phyloP scores from a whole-genome alignment of 1,140 invertebrate genomes.

The Aphelenchoides besseyi region DNA sequence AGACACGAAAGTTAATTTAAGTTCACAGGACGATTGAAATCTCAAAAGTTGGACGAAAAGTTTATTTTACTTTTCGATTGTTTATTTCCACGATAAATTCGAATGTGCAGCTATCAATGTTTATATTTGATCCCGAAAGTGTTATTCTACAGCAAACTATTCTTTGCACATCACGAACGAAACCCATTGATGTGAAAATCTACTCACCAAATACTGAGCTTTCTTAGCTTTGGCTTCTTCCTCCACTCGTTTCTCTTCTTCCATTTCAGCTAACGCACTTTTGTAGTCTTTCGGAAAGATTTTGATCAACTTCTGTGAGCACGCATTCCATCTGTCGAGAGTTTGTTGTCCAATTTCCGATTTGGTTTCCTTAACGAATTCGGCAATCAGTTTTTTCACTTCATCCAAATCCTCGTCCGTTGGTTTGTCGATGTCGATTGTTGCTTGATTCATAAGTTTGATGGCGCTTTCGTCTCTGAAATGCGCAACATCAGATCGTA shows the following conservation, averaged over 20 bases:
- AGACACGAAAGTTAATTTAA: too few species aligned
- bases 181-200: slow-evolving; percentile 16
- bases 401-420: slow-evolving; percentile 74
- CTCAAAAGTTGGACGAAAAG: too few species aligned
- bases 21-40: too few species aligned
- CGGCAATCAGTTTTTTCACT: slow-evolving; percentile 76
- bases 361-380: slow-evolving; percentile 85
- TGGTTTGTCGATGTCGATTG: slow-evolving; percentile 58
- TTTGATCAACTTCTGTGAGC: slow-evolving; percentile 51
- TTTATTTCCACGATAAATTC: too few species aligned
- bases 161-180: background rate
- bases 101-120: too few species aligned
- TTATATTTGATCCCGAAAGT: too few species aligned
- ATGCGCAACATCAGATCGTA: too few species aligned
- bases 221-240: slow-evolving; percentile 61
- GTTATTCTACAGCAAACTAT: too few species aligned
- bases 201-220: slow-evolving; percentile 22
- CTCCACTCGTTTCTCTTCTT: slow-evolving; percentile 65
- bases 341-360: slow-evolving; percentile 79
- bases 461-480: slow-evolving; percentile 41
- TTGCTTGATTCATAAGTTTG: slow-evolving; percentile 54
- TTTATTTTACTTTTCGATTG: too few species aligned
- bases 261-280: slow-evolving; percentile 76
- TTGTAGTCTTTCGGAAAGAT: slow-evolving; percentile 96
- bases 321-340: slow-evolving; percentile 75